Evolutionary conservation across 2,888 invertebrate genomes (phyloP), one percentile per base, ranked within the genome.

Genomic region (Drosophila fungiperda): DNA sequence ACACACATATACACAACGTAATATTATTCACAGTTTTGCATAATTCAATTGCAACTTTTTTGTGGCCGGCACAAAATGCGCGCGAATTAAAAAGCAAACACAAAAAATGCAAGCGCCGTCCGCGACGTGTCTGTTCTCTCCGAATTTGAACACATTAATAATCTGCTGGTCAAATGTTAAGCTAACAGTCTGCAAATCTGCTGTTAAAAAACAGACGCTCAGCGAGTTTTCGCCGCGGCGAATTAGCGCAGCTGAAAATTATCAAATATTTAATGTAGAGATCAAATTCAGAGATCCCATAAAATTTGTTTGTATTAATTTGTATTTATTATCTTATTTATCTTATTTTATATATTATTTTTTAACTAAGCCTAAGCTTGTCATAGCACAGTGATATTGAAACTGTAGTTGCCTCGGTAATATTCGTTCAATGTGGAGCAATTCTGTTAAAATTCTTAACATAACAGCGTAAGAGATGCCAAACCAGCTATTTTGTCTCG

Each of bases 31-130:
- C 26, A 52, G 58, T 60, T 68, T 65, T 76, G 59, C 71, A 65
- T 63, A 67, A 53, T 68, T 71, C 54, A 67, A 63, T 66, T 80
- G 73, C 71, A 62, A 55, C 45, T 45, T 45, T 38, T 57, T 65
- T 76, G 75, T 53, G 73, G 58, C 87, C 82, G 82, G 87, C 82
- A 87, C 84, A 78, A 83, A 78, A 87, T 45, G 71, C 84, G 82
- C 84, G 82, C 87, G 87, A 86, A 68, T 68, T 67, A 15, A 53
- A 59, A 65, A 67, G 67, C 38, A 65, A 65, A 68, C 49, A 54
- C 62, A 57, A 50, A 32, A 57, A 49, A 49, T 7, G 17, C 40
- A n/a, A 53, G 17, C 57, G 17, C 3, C 9, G 35, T 53, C 53
- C 73, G 50, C 63, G 0, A 11, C 23, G n/a, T 73, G 35, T 20